Percentiles rank a stretch among this genome's conserved stretches.
These are phyloP conservation scores for Polylopha cassiicola DNA, from an alignment of 2,888 invertebrate species.

Conservation along the genomic window DNA sequence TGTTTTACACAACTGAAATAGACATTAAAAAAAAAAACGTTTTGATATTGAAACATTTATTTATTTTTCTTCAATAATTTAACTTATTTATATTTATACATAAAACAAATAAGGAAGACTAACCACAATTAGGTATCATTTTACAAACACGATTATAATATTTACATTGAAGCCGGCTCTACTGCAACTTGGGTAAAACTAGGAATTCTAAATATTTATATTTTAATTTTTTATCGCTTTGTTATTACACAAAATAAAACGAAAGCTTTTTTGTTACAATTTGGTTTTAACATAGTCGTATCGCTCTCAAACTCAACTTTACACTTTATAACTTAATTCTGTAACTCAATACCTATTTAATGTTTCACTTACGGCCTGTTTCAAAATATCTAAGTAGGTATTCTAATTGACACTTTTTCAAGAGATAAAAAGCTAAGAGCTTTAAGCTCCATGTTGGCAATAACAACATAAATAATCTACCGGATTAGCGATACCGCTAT, in stretches of 20 bases:
- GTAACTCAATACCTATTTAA: conserved; percentile 3
- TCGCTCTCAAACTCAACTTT: conserved; percentile 18
- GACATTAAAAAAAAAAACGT: conserved; percentile 3
- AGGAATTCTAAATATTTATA: conserved; percentile 17
- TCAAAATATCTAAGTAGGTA: too few species aligned
- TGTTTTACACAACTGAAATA: neutral
- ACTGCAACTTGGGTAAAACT: conserved; percentile 3
- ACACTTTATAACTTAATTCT: conserved; percentile 14
- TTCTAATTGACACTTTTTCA: too few species aligned
- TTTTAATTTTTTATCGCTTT: too few species aligned
- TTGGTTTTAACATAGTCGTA: too few species aligned
- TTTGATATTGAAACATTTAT: conserved; percentile 68
- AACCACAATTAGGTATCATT: conserved; percentile 51
- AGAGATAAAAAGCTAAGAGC: too few species aligned
- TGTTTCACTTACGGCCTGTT: too few species aligned
- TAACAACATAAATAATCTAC: too few species aligned
- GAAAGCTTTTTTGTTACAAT: too few species aligned
- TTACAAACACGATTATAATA: conserved; percentile 57
- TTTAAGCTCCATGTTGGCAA: too few species aligned
- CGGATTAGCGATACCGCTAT: too few species aligned
- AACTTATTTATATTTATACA: conserved; percentile 66
- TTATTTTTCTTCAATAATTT: conserved; percentile 73
- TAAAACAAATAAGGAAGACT: conserved; percentile 74
- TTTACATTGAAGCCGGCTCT: conserved; percentile 60
- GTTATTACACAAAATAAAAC: too few species aligned